Conservation (phyloP, 1,140 invertebrate species). For the Bactericera cockerelli region DNA sequence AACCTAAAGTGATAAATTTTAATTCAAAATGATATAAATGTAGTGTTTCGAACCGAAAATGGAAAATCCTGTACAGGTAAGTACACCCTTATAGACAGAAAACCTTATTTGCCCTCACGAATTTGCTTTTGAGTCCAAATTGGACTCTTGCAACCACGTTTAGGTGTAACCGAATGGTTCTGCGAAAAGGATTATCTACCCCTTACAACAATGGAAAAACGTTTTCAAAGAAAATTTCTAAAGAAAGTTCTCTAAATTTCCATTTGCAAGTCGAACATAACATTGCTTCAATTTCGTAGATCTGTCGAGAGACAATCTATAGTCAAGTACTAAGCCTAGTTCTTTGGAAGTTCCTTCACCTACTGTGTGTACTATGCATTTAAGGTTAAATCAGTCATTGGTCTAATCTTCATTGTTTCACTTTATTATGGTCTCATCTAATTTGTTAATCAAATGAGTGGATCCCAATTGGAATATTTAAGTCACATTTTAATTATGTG, state of each 20-base stretch:
- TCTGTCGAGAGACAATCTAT: background rate
- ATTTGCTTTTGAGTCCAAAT: no score
- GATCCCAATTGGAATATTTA: no score
- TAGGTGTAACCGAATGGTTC: background rate
- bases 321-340: no score
- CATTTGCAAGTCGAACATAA: background rate
- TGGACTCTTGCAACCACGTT: background rate
- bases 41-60: conserved; percentile 4
- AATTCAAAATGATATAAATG: background rate
- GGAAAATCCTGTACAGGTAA: conserved; percentile 5
- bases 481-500: no score
- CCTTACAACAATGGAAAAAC: background rate
- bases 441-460: no score
- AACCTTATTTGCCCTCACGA: no score
- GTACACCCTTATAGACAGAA: background rate
- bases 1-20: background rate
- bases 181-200: background rate
- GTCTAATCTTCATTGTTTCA: no score
- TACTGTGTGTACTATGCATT: no score
- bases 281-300: background rate
- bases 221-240: no score
- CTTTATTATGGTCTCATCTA: no score
- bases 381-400: no score
- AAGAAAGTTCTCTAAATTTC: background rate
- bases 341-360: no score